Evolutionary conservation across 2,888 invertebrate species (phyloP).

Genomic region (Apeira syringaria): DNA sequence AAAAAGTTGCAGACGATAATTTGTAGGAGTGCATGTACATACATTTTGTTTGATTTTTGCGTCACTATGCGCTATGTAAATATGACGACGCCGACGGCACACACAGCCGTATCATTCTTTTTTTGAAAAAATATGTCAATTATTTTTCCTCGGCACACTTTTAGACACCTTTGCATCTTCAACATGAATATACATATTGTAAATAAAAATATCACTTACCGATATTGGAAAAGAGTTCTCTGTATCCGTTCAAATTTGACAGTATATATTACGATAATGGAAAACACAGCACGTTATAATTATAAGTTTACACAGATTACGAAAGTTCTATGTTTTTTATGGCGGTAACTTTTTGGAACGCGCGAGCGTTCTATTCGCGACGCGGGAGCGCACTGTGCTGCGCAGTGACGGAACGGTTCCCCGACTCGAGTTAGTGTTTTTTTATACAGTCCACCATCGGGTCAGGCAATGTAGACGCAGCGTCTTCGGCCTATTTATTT

Average conservation of each 20-base stretch:
- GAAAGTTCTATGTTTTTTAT: slow-evolving; percentile 41
- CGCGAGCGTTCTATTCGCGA: slow-evolving; percentile 47
- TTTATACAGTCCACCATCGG: slow-evolving; percentile 44
- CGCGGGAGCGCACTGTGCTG: slow-evolving; percentile 55
- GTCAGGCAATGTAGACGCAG: slow-evolving; percentile 39
- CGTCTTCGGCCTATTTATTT: slow-evolving; percentile 55
- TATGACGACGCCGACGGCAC: too few relatives aligned
- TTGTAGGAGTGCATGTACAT: too few relatives aligned
- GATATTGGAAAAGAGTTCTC: not conserved
- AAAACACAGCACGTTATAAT: slow-evolving; percentile 44
- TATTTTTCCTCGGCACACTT: slow-evolving; percentile 9
- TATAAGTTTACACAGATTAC: slow-evolving; percentile 31
- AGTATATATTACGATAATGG: slow-evolving; percentile 2
- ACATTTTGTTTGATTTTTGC: too few relatives aligned
- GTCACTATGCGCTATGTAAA: too few relatives aligned
- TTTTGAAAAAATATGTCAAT: too few relatives aligned
- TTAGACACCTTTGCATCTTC: slow-evolving; percentile 11
- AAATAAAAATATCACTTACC: slow-evolving; percentile 11
- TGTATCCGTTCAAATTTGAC: slow-evolving; percentile 2
- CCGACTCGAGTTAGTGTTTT: slow-evolving; percentile 34
- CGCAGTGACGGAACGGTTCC: not conserved
- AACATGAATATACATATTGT: slow-evolving; percentile 2
- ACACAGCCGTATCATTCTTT: too few relatives aligned
- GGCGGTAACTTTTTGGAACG: slow-evolving; percentile 39
- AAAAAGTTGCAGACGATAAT: too few relatives aligned